Conservation (phyloP, 2,113 vertebrate genomes). For the Ictalurus furcatus region DNA sequence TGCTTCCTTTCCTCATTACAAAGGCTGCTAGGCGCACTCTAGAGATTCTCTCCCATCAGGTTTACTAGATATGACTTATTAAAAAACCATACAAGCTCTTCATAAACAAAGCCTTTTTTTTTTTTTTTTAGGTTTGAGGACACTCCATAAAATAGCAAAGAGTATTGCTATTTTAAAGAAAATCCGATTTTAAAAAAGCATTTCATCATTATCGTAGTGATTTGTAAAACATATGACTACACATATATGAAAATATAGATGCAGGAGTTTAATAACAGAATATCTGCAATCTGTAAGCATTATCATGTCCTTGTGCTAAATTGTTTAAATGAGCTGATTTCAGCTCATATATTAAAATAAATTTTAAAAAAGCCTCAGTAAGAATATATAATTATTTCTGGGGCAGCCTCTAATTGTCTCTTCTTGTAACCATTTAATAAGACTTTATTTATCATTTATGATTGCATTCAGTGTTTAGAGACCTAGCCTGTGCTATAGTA, state of each 20-base stretch:
- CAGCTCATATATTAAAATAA: background rate
- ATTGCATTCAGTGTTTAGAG: conserved; percentile 22
- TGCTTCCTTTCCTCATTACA: conserved; percentile 75
- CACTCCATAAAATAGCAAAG: conserved; percentile 3
- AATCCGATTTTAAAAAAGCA: background rate
- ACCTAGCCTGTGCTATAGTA: conserved; percentile 8
- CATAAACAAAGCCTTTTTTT: conserved; percentile 44
- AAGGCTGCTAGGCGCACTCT: conserved; percentile 73
- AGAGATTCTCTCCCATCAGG: conserved; percentile 68
- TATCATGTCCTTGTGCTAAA: background rate
- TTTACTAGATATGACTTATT: conserved; percentile 71
- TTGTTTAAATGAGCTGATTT: background rate
- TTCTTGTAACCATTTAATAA: conserved; percentile 18
- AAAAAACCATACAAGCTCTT: conserved; percentile 66
- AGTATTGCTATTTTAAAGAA: background rate
- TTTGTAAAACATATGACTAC: conserved; percentile 3
- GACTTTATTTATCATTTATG: conserved; percentile 22
- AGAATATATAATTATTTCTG: background rate
- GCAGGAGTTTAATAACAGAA: background rate
- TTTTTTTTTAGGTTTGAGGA: conserved; percentile 14
- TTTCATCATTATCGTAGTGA: conserved; percentile 18
- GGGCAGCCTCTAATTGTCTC: background rate
- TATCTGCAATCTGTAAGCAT: background rate
- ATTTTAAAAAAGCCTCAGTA: background rate
- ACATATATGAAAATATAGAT: background rate